A percentile compares a stretch with the other conserved stretches of the same genome.
These are phyloP conservation scores for Tipula lateralis DNA, from an alignment of 2,888 invertebrate genomes.

Conservation along the genomic window DNA sequence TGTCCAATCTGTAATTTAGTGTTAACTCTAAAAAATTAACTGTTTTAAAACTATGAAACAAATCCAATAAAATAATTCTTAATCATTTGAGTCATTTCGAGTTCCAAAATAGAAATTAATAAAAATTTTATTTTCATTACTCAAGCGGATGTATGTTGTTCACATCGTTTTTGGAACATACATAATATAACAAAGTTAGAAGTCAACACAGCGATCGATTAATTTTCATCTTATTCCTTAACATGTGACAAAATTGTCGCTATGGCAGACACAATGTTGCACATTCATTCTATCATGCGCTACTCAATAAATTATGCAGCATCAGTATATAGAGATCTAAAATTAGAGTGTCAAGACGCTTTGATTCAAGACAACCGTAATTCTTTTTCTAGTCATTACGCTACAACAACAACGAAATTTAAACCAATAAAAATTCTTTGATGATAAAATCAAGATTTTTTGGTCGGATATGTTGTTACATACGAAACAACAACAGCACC, in stretches of 20 bases:
- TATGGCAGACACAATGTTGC: not conserved
- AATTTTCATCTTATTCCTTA: not conserved
- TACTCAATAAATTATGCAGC: not conserved
- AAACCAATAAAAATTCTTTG: conserved; percentile 14
- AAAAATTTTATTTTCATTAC: too few species aligned
- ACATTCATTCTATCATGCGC: not conserved
- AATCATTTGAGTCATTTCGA: not conserved
- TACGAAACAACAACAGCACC: not conserved
- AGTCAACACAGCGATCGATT: not conserved
- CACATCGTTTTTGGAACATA: not conserved
- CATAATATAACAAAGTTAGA: conserved; percentile 12
- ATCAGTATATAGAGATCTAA: not conserved
- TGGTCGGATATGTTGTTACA: not conserved
- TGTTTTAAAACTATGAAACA: too few species aligned
- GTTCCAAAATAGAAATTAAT: not conserved
- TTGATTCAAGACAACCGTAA: too few species aligned
- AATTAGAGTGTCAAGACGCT: not conserved
- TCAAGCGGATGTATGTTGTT: not conserved
- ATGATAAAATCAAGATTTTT: conserved; percentile 1
- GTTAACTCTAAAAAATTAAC: too few species aligned
- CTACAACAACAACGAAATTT: not conserved
- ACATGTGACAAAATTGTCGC: not conserved
- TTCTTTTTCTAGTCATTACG: too few species aligned
- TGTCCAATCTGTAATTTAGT: too few species aligned
- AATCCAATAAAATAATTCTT: not conserved